Evolutionary conservation across 2,113 vertebrate genomes (phyloP), one percentile per base, ranked within the genome.

Genomic region (Trogon melanurus): DNA sequence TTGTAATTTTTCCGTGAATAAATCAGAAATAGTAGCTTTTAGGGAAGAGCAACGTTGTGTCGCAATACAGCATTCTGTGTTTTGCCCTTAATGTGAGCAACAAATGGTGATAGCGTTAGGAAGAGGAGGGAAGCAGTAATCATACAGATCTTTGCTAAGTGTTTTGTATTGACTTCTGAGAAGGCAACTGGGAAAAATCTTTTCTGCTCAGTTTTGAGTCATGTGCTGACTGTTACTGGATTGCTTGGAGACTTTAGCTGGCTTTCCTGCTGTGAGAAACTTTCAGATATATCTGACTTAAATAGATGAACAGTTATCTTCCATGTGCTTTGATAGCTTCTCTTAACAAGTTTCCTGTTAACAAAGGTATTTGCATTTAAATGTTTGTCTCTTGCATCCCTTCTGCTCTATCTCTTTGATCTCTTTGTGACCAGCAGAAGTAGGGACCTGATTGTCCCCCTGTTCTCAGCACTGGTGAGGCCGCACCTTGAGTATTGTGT

Each of bases 281-380:
- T 89, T 95, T 89, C 16, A 57, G 81, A 66, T 91, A 47, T 36
- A 71, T 93, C 88, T 85, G 30, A 84, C 54, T 97, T 94, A 54
- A 57, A 62, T 26, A 84, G 54, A 27, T 81, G 57, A 50, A 73
- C 81, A 78, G n/a, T 87, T 82, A 44, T 22, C 54, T 85, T 85
- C 38, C 58, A 47, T 30, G 34, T 93, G 64, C 71, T 93, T 95
- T 85, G 70, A 73, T 92, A 79, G 61, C 32, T 66, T 70, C 64
- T 91, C 79, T 74, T 94, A 76, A 90, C 65, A 64, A 71, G 79
- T 82, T 94, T 83, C 64, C 30, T 88, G 30, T 85, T 94, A 88
- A 85, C 74, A 75, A 91, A 94, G 72, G 62, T 88, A 80, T 74
- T 93, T 95, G 69, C 80, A 89, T 95, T 74, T 88, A 92, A 91